Evolutionary conservation across 2,113 vertebrate species (phyloP), one percentile per base, ranked within the genome.

Genomic region (Spheniscus mendiculus): DNA sequence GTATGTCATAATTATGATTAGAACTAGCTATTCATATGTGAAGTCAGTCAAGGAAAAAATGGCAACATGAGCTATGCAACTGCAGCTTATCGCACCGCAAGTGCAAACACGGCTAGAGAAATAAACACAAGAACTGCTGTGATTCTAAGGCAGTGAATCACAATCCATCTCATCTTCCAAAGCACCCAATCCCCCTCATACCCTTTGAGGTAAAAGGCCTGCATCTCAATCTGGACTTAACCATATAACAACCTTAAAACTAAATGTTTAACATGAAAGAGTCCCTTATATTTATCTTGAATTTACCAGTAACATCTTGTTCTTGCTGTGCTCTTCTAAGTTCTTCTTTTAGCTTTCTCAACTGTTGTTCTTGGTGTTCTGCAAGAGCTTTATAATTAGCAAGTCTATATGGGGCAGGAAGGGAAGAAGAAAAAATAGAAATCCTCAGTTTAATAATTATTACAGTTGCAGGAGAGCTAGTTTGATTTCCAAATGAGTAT

Each of bases 221-320:
- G 29, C 36, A 69, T 36, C 44, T 72, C 38, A 10, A 8, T 50
- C 47, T 76, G 11, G 3, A 52, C 29, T 79, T 3, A 85, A 53
- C 17, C 5, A 58, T 11, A 27, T 15, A 44, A 62, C 4, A 44
- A 62, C 4, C 27, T 84, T 67, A 66, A 84, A 93, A 44, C 8
- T 12, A 6, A 12, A 3, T n/a, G 44, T 63, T 71, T 70, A 67
- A 63, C 29, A 21, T 58, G 6, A 45, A 63, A 47, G 10, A 47
- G 15, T 26, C 16, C 15, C 5, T 56, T 67, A 16, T 62, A 29
- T 63, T 74, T 42, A 44, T 87, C 52, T 95, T 89, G 13, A 77
- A 83, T 98, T 99, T 97, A 99, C 99, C 97, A 32, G 99, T 99
- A 44, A 93, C 90, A 27, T 99, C 98, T 6, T 98, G 98, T 4